Conservation (phyloP, 1,140 invertebrate species). For the Fopius arisanus region DNA sequence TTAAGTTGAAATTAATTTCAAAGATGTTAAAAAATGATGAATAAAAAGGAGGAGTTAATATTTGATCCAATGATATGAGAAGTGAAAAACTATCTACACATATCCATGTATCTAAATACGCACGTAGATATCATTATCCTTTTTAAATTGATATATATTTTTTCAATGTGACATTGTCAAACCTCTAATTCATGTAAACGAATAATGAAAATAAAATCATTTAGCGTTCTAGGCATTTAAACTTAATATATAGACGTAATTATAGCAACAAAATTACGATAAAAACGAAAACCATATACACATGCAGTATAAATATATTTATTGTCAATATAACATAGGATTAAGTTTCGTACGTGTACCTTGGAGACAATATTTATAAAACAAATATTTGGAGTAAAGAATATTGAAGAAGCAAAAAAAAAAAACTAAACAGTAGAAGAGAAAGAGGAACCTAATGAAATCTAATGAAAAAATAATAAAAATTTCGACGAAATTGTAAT, state of each 20-base stretch:
- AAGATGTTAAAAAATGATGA: neutral
- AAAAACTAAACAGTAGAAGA: neutral
- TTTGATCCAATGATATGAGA: neutral
- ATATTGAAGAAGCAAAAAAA: neutral
- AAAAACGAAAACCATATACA: conserved; percentile 30
- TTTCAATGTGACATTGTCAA: conserved; percentile 54
- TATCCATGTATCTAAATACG: conserved; percentile 45
- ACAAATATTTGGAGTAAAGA: conserved; percentile 24
- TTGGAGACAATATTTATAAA: conserved; percentile 57
- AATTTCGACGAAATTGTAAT: too few species aligned
- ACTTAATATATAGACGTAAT: conserved; percentile 17
- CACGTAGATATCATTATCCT: conserved; percentile 46
- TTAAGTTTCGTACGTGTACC: conserved; percentile 54
- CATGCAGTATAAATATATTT: conserved; percentile 33
- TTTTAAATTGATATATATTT: conserved; percentile 57
- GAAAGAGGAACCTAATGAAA: neutral
- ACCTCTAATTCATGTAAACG: conserved; percentile 21
- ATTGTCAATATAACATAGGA: conserved; percentile 48
- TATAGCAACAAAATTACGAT: conserved; percentile 16
- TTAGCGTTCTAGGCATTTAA: conserved; percentile 28
- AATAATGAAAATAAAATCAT: conserved; percentile 22
- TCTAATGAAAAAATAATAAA: too few species aligned
- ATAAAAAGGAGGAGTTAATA: neutral
- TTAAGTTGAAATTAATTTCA: neutral
- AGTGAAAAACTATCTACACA: conserved; percentile 38